These are phyloP conservation scores for Cydia strobilella DNA, from an alignment of 1,140 invertebrate genomes.

Conservation along the genomic window DNA sequence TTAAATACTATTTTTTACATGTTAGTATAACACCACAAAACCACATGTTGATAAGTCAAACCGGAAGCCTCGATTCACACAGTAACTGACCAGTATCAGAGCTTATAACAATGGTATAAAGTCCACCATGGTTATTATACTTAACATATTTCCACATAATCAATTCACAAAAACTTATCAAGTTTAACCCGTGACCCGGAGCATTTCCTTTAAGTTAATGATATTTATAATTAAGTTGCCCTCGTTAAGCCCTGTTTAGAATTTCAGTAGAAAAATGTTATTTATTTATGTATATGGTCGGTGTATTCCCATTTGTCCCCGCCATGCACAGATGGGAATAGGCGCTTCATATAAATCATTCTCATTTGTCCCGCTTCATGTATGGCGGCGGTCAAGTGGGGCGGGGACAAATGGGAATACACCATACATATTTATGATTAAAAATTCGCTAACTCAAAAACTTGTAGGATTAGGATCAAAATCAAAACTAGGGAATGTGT, in stretches of 20 bases:
- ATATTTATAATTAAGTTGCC: conserved; percentile 4
- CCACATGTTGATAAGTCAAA: conserved; percentile 15
- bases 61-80: background rate
- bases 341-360: too few relatives aligned
- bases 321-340: too few relatives aligned
- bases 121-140: background rate
- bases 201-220: conserved; percentile 7
- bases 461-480: background rate
- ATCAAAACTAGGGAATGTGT: background rate
- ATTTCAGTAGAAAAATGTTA: background rate
- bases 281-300: background rate
- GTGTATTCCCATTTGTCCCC: too few relatives aligned
- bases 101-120: too few relatives aligned
- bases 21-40: background rate
- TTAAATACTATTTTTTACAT: background rate
- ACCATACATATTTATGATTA: too few relatives aligned
- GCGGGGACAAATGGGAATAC: too few relatives aligned
- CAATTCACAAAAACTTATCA: conserved; percentile 17
- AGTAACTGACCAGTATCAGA: too few relatives aligned
- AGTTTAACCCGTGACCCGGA: background rate
- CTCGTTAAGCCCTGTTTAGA: background rate
- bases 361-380: too few relatives aligned
- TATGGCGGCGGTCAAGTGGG: too few relatives aligned
- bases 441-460: too few relatives aligned
- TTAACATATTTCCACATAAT: background rate